A percentile compares a stretch with the other conserved stretches of the same genome.
Conservation (phyloP, 2,888 invertebrate genomes). For the Encarsia formosa region DNA sequence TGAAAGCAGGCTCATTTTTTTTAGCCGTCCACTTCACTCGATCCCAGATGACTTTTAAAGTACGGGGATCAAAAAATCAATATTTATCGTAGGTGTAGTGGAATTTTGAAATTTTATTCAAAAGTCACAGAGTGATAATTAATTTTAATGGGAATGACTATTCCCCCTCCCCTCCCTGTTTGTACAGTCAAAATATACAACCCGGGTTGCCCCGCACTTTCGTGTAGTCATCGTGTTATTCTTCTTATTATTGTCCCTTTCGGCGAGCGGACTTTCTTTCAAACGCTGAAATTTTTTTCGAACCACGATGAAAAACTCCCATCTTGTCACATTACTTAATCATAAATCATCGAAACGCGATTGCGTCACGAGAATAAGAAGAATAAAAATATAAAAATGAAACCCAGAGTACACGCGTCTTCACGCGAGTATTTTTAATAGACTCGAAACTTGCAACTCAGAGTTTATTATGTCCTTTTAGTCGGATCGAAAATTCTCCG, state of each 20-base stretch:
- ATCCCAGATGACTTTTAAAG: no score
- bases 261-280: slow-evolving; percentile 19
- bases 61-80: no score
- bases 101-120: no score
- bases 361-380: slow-evolving; percentile 1
- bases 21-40: no score
- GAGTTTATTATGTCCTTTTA: not conserved
- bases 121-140: slow-evolving; percentile 18
- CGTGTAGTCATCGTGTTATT: slow-evolving; percentile 19
- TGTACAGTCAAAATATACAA: slow-evolving; percentile 22
- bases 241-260: no score
- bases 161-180: no score
- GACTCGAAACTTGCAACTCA: slow-evolving; percentile 4
- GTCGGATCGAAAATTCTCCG: no score
- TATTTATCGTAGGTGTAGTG: no score
- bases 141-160: slow-evolving; percentile 27
- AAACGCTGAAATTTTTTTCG: slow-evolving; percentile 4
- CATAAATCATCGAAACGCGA: slow-evolving; percentile 21
- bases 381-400: not conserved
- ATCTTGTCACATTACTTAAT: slow-evolving; percentile 22
- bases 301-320: slow-evolving; percentile 2
- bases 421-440: not conserved
- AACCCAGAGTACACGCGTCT: not conserved
- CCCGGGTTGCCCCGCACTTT: not conserved
- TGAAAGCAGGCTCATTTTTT: no score